phyloP scores from a whole-genome alignment of 1,140 invertebrate species.

The Zaprionus tsacasi region DNA sequence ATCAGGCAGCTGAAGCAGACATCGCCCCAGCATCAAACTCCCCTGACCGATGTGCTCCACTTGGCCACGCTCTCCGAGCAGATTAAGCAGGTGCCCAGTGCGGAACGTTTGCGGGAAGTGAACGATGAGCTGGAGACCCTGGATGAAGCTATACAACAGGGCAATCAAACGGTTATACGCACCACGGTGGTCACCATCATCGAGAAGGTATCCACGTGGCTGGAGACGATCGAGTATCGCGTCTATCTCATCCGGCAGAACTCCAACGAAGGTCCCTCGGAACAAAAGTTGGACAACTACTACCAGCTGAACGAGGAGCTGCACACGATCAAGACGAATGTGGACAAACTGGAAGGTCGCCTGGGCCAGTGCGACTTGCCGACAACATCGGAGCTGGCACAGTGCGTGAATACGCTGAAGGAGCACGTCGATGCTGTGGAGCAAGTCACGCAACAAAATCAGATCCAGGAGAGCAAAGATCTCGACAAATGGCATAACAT shows the following conservation, averaged over 20 bases:
- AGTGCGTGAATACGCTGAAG: slow-evolving; percentile 85
- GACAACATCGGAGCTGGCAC: slow-evolving; percentile 84
- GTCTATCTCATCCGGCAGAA: slow-evolving; percentile 88
- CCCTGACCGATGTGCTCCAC: slow-evolving; percentile 85
- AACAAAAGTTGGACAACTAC: slow-evolving; percentile 85
- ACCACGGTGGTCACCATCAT: slow-evolving; percentile 90
- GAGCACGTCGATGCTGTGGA: slow-evolving; percentile 86
- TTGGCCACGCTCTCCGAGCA: slow-evolving; percentile 86
- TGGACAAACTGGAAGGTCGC: slow-evolving; percentile 84
- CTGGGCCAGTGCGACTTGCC: slow-evolving; percentile 84
- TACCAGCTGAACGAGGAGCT: slow-evolving; percentile 84
- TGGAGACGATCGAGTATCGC: slow-evolving; percentile 92
- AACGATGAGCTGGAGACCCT: slow-evolving; percentile 86
- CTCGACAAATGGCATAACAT: slow-evolving; percentile 90
- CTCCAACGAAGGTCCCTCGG: slow-evolving; percentile 85
- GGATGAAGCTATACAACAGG: slow-evolving; percentile 87
- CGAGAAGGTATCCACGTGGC: slow-evolving; percentile 91
- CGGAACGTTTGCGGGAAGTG: slow-evolving; percentile 86
- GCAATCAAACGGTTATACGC: slow-evolving; percentile 88
- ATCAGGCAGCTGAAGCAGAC: slow-evolving; percentile 68
- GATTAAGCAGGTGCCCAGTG: slow-evolving; percentile 85
- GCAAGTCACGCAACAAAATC: slow-evolving; percentile 87
- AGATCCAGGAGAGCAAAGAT: slow-evolving; percentile 86
- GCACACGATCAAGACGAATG: slow-evolving; percentile 84
- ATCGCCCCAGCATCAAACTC: slow-evolving; percentile 61